Evolutionary conservation across 2,888 invertebrate genomes (phyloP).

Genomic region (Volucella bombylans): DNA sequence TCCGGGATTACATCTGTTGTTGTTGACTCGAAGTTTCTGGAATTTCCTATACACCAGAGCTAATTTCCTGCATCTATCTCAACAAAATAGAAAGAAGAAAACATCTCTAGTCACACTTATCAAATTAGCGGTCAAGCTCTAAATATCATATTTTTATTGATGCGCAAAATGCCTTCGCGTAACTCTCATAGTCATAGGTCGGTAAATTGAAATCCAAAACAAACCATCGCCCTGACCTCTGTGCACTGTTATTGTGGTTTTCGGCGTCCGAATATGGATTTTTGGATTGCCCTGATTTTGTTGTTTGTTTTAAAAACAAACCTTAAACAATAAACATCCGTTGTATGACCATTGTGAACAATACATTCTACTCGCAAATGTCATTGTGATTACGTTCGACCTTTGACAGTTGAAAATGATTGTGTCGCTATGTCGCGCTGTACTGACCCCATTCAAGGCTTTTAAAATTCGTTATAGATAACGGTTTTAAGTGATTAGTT

Average conservation of each 20-base stretch:
- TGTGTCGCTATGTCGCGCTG: neutral
- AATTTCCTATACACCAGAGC: too few relatives aligned
- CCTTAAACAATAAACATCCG: too few relatives aligned
- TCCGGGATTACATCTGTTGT: too few relatives aligned
- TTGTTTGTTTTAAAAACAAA: too few relatives aligned
- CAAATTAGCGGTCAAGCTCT: neutral
- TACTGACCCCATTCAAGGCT: neutral
- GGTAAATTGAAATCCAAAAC: too few relatives aligned
- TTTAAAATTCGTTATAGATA: neutral
- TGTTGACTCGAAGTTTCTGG: too few relatives aligned
- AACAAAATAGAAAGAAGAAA: neutral
- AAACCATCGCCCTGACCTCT: neutral
- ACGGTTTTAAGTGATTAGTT: too few relatives aligned
- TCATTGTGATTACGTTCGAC: neutral
- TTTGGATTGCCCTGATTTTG: too few relatives aligned
- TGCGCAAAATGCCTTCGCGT: slow-evolving; percentile 28
- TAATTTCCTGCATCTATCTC: neutral
- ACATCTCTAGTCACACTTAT: neutral
- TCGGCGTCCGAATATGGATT: too few relatives aligned
- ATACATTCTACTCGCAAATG: neutral
- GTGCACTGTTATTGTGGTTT: neutral
- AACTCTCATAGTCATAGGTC: neutral
- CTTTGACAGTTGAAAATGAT: neutral
- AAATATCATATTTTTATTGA: neutral
- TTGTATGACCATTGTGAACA: too few relatives aligned